A percentile compares a stretch with the other conserved stretches of the same genome.
phyloP scores from a whole-genome alignment of 2,113 vertebrate species.

The Leptobrachium ailaonicum region DNA sequence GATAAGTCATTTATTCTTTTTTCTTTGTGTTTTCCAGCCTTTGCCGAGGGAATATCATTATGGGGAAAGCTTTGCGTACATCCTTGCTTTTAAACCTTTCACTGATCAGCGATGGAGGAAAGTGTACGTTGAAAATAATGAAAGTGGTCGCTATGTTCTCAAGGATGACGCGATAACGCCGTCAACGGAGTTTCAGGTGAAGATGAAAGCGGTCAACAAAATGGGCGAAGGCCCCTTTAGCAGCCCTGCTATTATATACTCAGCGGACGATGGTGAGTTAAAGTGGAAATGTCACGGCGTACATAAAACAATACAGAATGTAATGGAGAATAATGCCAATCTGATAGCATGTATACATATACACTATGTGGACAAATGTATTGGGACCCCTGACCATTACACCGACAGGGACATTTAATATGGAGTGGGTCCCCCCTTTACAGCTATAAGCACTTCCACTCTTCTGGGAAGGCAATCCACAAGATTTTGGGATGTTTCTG shows the following conservation, averaged over 20 bases:
- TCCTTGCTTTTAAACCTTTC: slow-evolving; percentile 87
- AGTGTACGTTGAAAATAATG: slow-evolving; percentile 83
- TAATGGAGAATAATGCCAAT: too few species aligned
- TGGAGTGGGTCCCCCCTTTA: too few species aligned
- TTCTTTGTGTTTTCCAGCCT: slow-evolving; percentile 68
- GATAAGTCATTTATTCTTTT: too few species aligned
- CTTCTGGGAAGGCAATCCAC: too few species aligned
- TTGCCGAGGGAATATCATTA: slow-evolving; percentile 91
- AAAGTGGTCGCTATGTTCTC: slow-evolving; percentile 83
- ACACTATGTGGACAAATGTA: too few species aligned
- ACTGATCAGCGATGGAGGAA: slow-evolving; percentile 80
- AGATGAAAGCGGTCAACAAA: slow-evolving; percentile 91
- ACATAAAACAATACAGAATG: too few species aligned
- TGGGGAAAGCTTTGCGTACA: slow-evolving; percentile 91
- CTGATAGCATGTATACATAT: too few species aligned
- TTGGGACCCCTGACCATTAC: too few species aligned
- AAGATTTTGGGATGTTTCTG: too few species aligned
- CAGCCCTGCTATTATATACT: slow-evolving; percentile 78
- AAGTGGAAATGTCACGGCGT: too few species aligned
- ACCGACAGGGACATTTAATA: too few species aligned
- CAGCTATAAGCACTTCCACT: too few species aligned
- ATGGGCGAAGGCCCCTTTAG: slow-evolving; percentile 92
- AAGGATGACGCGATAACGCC: slow-evolving; percentile 84
- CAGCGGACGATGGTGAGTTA: slow-evolving; percentile 86
- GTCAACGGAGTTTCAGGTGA: slow-evolving; percentile 86